Evolutionary conservation across 1,140 invertebrate species (phyloP).

Genomic region (Drosophila burlai): DNA sequence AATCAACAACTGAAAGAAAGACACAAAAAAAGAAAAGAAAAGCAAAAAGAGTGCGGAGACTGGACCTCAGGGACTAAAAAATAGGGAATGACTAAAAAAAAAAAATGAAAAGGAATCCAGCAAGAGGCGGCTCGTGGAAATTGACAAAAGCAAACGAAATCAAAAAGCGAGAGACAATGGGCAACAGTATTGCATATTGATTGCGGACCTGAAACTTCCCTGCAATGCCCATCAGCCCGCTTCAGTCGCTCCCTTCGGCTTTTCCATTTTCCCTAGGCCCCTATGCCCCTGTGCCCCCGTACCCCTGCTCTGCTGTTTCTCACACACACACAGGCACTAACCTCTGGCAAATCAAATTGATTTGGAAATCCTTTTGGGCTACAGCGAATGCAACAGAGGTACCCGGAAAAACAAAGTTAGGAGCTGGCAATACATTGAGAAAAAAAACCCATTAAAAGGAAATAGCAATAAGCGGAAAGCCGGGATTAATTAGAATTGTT

Average conservation of each 20-base stretch:
- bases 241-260: not conserved
- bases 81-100: not conserved
- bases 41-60: slow-evolving; percentile 3
- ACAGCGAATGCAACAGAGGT: slow-evolving; percentile 38
- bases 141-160: slow-evolving; percentile 79
- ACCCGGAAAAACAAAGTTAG: slow-evolving; percentile 19
- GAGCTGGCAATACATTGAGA: not conserved
- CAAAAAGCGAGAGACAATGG: slow-evolving; percentile 74
- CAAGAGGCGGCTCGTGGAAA: slow-evolving; percentile 55
- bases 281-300: not conserved
- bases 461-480: not conserved
- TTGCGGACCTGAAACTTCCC: slow-evolving; percentile 55
- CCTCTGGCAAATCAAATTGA: slow-evolving; percentile 73
- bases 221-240: not conserved
- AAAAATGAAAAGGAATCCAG: not conserved
- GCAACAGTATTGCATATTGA: slow-evolving; percentile 79
- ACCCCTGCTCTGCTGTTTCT: not conserved
- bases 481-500: not conserved
- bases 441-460: not conserved
- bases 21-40: not conserved
- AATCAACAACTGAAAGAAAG: slow-evolving; percentile 24
- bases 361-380: slow-evolving; percentile 73
- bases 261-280: slow-evolving; percentile 4
- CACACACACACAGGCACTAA: slow-evolving; percentile 20
- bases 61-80: slow-evolving; percentile 11